These are phyloP conservation scores for Drosophila neutralis DNA, from an alignment of 2,888 invertebrate species.

Conservation along the genomic window DNA sequence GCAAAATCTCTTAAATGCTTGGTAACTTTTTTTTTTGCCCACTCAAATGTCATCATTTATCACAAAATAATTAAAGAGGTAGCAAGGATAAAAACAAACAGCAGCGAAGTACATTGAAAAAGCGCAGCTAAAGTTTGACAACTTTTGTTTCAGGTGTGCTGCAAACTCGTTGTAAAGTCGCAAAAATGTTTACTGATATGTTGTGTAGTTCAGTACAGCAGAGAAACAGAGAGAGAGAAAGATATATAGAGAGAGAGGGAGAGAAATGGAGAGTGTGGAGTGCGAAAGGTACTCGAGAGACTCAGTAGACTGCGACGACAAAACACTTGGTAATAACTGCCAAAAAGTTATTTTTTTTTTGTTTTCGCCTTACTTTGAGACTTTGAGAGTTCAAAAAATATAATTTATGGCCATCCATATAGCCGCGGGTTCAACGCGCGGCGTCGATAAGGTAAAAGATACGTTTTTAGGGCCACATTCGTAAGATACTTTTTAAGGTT, in stretches of 20 bases:
- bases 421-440: slow-evolving; percentile 70
- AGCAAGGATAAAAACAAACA: not conserved
- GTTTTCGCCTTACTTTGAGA: slow-evolving; percentile 56
- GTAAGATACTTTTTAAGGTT: slow-evolving; percentile 31
- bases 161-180: slow-evolving; percentile 73
- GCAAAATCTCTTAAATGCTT: slow-evolving; percentile 32
- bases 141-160: slow-evolving; percentile 75
- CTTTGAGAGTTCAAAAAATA: slow-evolving; percentile 79
- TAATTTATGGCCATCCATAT: slow-evolving; percentile 80
- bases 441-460: slow-evolving; percentile 74
- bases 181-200: slow-evolving; percentile 81
- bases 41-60: slow-evolving; percentile 83
- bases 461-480: slow-evolving; percentile 49
- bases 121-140: slow-evolving; percentile 54
- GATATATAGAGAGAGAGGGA: not conserved
- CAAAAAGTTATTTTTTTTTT: slow-evolving; percentile 76
- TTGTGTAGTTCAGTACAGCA: slow-evolving; percentile 37
- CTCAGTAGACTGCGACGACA: slow-evolving; percentile 63
- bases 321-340: slow-evolving; percentile 81
- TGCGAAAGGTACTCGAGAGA: slow-evolving; percentile 28
- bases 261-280: not conserved
- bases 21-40: slow-evolving; percentile 36
- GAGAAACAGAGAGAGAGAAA: not conserved
- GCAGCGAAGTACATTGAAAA: slow-evolving; percentile 45
- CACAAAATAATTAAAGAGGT: slow-evolving; percentile 83